phyloP scores from a whole-genome alignment of 2,797 vertebrate species.

The Paguma larvata region DNA sequence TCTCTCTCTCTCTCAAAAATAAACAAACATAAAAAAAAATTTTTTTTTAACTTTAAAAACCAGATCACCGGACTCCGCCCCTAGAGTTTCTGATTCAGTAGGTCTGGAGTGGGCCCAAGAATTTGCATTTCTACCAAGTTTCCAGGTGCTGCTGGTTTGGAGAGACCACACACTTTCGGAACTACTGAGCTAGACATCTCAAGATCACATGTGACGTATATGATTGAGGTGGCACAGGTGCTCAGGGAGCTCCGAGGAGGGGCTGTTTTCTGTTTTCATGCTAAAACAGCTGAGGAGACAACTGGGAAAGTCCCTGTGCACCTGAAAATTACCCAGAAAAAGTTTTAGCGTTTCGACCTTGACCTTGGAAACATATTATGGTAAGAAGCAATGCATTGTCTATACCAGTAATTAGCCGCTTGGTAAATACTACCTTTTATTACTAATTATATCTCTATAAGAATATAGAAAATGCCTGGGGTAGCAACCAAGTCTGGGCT shows the following conservation, averaged over 20 bases:
- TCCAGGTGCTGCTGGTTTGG: slow-evolving; percentile 56
- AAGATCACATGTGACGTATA: not conserved
- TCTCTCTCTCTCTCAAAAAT: too few relatives aligned
- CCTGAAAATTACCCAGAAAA: slow-evolving; percentile 82
- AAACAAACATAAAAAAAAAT: too few relatives aligned
- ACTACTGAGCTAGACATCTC: not conserved
- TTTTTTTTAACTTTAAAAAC: not conserved
- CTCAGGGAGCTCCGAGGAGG: not conserved
- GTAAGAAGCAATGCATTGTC: not conserved
- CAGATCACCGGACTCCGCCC: not conserved
- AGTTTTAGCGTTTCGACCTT: slow-evolving; percentile 48
- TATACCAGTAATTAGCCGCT: slow-evolving; percentile 33
- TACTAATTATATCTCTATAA: slow-evolving; percentile 37
- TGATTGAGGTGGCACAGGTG: slow-evolving; percentile 69
- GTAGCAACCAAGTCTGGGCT: not conserved
- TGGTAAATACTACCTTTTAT: slow-evolving; percentile 38
- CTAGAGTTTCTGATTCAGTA: slow-evolving; percentile 48
- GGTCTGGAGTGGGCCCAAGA: not conserved
- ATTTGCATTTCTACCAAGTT: slow-evolving; percentile 76
- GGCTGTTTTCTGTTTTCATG: slow-evolving; percentile 69
- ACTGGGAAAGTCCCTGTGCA: slow-evolving; percentile 78
- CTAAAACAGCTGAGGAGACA: slow-evolving; percentile 44
- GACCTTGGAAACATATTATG: slow-evolving; percentile 68
- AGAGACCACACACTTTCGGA: slow-evolving; percentile 62
- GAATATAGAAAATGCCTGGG: not conserved